Evolutionary conservation across 2,888 invertebrate genomes (phyloP).

Genomic region (Noctua janthina): DNA sequence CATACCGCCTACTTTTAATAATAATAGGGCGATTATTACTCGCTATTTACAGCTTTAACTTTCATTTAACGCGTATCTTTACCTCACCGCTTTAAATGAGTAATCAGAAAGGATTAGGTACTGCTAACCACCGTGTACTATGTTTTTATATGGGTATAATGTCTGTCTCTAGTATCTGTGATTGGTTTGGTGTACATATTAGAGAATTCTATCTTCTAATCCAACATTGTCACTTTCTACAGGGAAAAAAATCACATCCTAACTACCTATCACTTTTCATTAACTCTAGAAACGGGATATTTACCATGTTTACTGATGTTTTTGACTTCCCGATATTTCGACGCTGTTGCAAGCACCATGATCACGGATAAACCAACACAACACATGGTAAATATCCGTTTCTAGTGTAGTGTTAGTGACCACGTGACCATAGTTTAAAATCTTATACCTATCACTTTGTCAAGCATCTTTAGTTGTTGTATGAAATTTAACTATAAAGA

Average conservation of each 20-base stretch:
- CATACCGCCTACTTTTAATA: background rate
- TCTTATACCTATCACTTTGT: background rate
- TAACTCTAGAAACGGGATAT: too few relatives aligned
- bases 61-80: background rate
- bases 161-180: background rate
- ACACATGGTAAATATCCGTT: too few relatives aligned
- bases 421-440: too few relatives aligned
- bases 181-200: background rate
- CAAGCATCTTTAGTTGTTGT: background rate
- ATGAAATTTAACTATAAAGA: background rate
- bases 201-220: background rate
- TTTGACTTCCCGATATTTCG: too few relatives aligned
- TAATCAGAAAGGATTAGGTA: background rate
- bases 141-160: background rate
- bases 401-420: too few relatives aligned
- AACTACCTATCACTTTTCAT: background rate
- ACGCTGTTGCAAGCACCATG: too few relatives aligned
- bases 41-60: background rate
- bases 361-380: too few relatives aligned
- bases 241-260: background rate
- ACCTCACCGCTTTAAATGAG: background rate
- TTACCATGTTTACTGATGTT: too few relatives aligned
- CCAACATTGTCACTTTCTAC: background rate
- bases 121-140: too few relatives aligned
- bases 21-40: background rate